Evolutionary conservation across 2,797 vertebrate genomes (phyloP).

Genomic region (Phrynocephalus vlangalii): DNA sequence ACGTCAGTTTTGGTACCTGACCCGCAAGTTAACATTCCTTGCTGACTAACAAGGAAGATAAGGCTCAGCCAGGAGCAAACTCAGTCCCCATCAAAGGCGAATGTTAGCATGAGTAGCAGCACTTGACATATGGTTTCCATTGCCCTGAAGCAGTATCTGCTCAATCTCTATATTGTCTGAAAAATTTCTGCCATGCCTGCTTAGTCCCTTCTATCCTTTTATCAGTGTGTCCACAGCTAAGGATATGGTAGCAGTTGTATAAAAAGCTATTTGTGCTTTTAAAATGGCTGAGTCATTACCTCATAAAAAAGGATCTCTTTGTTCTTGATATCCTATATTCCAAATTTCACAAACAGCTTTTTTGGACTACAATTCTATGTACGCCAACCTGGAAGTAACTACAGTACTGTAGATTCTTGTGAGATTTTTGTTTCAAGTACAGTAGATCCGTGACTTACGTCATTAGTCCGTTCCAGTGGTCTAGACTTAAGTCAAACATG

Average conservation of each 20-base stretch:
- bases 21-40: too few relatives aligned
- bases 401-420: not conserved
- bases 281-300: not conserved
- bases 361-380: not conserved
- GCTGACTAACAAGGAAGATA: not conserved
- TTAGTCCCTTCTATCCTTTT: not conserved
- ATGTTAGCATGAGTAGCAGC: not conserved
- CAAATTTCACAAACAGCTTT: not conserved
- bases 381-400: not conserved
- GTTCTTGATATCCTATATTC: not conserved
- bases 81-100: not conserved
- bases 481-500: too few relatives aligned
- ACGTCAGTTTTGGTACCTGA: too few relatives aligned
- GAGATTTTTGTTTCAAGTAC: too few relatives aligned
- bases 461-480: too few relatives aligned
- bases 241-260: not conserved
- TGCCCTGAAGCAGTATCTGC: not conserved
- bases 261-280: not conserved
- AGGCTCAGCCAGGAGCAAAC: not conserved
- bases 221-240: not conserved
- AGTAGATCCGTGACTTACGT: too few relatives aligned
- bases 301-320: too few relatives aligned
- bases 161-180: not conserved
- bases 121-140: not conserved
- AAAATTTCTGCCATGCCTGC: too few relatives aligned